A percentile compares a stretch with the other conserved stretches of the same genome.
phyloP scores from a whole-genome alignment of 2,113 vertebrate species.

The Meles meles region DNA sequence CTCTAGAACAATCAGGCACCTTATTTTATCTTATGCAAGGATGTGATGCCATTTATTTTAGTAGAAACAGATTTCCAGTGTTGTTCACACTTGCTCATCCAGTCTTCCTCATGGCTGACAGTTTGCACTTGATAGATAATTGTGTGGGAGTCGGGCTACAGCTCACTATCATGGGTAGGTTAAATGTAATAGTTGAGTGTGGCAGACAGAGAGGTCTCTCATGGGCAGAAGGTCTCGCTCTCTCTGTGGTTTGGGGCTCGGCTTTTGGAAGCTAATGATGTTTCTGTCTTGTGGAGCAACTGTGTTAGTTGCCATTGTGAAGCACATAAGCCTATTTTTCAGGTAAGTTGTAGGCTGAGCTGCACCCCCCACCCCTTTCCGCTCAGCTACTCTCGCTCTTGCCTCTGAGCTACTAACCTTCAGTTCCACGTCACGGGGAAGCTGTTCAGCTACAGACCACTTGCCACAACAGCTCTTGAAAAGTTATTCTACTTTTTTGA shows the following conservation, averaged over 20 bases:
- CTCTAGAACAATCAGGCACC: neutral
- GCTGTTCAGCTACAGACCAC: neutral
- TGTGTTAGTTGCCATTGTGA: neutral
- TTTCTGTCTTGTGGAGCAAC: neutral
- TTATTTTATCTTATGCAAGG: neutral
- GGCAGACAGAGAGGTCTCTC: neutral
- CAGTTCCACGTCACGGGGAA: neutral
- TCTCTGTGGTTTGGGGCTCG: neutral
- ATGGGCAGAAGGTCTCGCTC: neutral
- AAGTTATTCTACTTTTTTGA: neutral
- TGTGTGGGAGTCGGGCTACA: neutral
- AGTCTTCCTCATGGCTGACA: neutral
- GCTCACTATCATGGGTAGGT: neutral
- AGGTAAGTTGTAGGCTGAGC: neutral
- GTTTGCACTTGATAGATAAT: neutral
- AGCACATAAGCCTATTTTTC: neutral
- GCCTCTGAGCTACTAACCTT: too few species aligned
- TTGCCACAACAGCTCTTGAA: neutral
- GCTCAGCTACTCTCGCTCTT: neutral
- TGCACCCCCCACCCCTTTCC: neutral
- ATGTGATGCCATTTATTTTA: neutral
- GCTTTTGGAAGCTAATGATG: neutral
- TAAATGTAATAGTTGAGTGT: neutral
- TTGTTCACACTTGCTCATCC: neutral
- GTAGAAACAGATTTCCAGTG: neutral